A percentile compares a stretch with the other conserved stretches of the same genome.
These are phyloP conservation scores for Drosophila pseudoobscura DNA, from an alignment of 1,140 invertebrate species.

Conservation along the genomic window DNA sequence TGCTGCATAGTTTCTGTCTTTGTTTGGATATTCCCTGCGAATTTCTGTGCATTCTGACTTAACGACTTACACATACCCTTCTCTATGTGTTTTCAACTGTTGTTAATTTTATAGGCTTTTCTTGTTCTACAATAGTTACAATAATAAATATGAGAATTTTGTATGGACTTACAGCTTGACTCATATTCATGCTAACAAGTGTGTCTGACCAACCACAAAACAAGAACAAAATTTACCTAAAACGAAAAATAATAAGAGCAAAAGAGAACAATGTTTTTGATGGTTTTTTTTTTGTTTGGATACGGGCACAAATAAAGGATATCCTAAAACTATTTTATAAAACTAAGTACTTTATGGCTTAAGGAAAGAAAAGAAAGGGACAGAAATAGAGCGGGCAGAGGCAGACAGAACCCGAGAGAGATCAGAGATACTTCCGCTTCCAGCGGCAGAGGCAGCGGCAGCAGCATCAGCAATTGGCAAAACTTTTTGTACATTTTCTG, in stretches of 20 bases:
- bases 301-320: conserved; percentile 14
- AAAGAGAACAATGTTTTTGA: conserved; percentile 18
- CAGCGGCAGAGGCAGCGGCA: not conserved
- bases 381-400: not conserved
- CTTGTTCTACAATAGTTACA: conserved; percentile 12
- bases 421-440: conserved; percentile 50
- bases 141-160: conserved; percentile 11
- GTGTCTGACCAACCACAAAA: conserved; percentile 53
- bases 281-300: conserved; percentile 14
- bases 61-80: too few species aligned
- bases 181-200: conserved; percentile 70
- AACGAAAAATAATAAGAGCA: conserved; percentile 48
- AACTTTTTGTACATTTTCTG: conserved; percentile 30
- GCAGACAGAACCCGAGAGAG: not conserved
- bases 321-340: conserved; percentile 36
- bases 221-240: conserved; percentile 71
- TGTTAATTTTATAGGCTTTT: too few species aligned
- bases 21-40: too few species aligned
- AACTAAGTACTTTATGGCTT: conserved; percentile 21
- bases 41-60: too few species aligned
- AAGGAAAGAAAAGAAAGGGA: not conserved
- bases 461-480: conserved; percentile 17
- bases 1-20: too few species aligned
- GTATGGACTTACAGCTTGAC: conserved; percentile 67
- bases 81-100: too few species aligned